A percentile compares a stretch with the other conserved stretches of the same genome.
phyloP scores from a whole-genome alignment of 53 echinoderm and acorn worm species.

The Patiria pectinifera region DNA sequence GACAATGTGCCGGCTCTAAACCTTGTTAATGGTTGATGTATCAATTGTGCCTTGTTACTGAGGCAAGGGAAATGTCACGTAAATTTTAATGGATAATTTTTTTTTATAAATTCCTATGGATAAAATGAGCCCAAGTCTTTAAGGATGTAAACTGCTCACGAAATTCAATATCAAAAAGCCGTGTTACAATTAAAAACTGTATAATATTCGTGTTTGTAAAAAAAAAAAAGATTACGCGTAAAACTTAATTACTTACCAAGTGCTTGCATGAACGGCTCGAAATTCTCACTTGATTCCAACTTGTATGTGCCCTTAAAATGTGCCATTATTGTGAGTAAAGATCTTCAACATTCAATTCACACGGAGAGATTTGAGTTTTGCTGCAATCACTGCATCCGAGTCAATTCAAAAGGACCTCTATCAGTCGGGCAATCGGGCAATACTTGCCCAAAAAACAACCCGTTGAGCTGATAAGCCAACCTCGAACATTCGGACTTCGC shows the following conservation, averaged over 20 bases:
- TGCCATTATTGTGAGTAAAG: constrained; percentile 9
- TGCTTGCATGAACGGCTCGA: constrained; percentile 85
- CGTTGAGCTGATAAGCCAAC: neutral
- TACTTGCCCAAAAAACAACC: neutral
- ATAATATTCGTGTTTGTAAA: neutral
- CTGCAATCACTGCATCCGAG: neutral
- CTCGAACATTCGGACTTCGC: neutral
- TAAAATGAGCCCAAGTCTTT: too few species aligned
- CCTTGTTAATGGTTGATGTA: too few species aligned
- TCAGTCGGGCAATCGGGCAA: neutral
- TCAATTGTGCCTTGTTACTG: too few species aligned
- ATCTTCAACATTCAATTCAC: neutral
- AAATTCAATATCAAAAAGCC: neutral
- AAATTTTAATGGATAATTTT: too few species aligned
- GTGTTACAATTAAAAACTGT: neutral
- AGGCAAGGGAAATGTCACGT: too few species aligned
- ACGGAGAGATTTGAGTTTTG: neutral
- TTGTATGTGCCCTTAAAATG: constrained; percentile 67
- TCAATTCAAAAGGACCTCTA: neutral
- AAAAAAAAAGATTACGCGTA: neutral
- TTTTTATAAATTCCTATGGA: too few species aligned
- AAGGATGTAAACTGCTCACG: too few species aligned
- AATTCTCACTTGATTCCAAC: constrained; percentile 76
- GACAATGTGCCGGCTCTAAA: too few species aligned
- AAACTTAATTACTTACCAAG: constrained; percentile 71